These are phyloP conservation scores for Philereme transversata DNA, from an alignment of 2,888 invertebrate species.

Conservation along the genomic window DNA sequence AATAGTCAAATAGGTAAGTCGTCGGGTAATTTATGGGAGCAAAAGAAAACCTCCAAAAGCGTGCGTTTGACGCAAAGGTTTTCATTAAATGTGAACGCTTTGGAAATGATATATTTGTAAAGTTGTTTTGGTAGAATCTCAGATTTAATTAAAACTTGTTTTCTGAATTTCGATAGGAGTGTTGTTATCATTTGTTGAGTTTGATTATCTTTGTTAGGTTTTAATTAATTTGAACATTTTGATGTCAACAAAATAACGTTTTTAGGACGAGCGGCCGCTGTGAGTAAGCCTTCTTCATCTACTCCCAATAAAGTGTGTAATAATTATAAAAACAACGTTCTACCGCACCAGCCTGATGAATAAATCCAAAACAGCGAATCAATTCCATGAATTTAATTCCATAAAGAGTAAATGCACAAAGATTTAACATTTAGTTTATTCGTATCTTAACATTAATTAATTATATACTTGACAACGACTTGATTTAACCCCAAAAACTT, in stretches of 20 bases:
- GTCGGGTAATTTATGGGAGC: conserved; percentile 60
- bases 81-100: conserved; percentile 30
- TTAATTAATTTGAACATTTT: conserved; percentile 6
- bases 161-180: conserved; percentile 13
- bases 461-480: no score
- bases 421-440: no score
- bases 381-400: no score
- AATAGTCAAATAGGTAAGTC: conserved; percentile 55
- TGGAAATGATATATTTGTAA: conserved; percentile 38
- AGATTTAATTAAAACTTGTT: conserved; percentile 29
- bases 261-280: no score
- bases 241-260: background rate
- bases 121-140: conserved; percentile 30
- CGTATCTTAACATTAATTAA: no score
- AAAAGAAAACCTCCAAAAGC: conserved; percentile 40
- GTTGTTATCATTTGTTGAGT: conserved; percentile 16
- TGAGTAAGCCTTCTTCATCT: no score
- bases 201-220: conserved; percentile 14
- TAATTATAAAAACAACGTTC: no score
- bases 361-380: no score
- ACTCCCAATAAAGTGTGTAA: no score
- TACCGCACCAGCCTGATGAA: no score
- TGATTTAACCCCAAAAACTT: no score
- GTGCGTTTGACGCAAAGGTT: conserved; percentile 37
- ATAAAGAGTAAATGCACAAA: no score